These are phyloP conservation scores for Magallana angulata DNA, from an alignment of 1,140 invertebrate genomes.

Conservation along the genomic window DNA sequence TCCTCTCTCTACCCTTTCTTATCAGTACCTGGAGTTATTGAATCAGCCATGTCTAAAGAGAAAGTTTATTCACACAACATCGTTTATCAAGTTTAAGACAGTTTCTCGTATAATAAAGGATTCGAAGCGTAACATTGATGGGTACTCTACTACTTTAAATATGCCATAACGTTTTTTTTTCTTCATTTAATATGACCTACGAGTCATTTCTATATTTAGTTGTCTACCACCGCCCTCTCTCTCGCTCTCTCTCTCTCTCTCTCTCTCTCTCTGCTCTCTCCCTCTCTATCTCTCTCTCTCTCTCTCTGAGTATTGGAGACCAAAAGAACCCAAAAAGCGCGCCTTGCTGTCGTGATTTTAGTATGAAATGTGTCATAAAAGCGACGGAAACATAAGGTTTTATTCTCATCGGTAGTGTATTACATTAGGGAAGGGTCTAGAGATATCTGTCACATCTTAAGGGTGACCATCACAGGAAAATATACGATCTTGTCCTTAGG, in stretches of 20 bases:
- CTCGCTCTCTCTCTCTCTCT: neutral
- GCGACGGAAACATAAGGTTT: neutral
- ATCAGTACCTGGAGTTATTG: neutral
- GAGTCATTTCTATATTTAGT: neutral
- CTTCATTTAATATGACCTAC: too few relatives aligned
- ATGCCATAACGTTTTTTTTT: too few relatives aligned
- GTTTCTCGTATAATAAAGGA: neutral
- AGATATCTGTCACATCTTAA: slow-evolving; percentile 32
- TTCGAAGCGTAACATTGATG: too few relatives aligned
- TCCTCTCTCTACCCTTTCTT: neutral
- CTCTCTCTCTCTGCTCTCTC: neutral
- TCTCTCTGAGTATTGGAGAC: neutral
- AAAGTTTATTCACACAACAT: neutral
- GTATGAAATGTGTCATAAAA: slow-evolving; percentile 14
- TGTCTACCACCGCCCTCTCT: neutral
- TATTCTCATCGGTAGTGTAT: slow-evolving; percentile 1
- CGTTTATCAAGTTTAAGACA: neutral
- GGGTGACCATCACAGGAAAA: slow-evolving; percentile 12
- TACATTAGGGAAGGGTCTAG: neutral
- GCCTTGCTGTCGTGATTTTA: neutral
- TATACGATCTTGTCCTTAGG: neutral
- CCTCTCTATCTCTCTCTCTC: neutral
- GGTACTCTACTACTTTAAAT: too few relatives aligned
- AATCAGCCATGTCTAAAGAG: neutral
- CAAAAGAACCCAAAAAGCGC: neutral